Base-by-base conservation (phyloP, 2,113 vertebrate genomes). In the Leuciscus idus region DNA sequence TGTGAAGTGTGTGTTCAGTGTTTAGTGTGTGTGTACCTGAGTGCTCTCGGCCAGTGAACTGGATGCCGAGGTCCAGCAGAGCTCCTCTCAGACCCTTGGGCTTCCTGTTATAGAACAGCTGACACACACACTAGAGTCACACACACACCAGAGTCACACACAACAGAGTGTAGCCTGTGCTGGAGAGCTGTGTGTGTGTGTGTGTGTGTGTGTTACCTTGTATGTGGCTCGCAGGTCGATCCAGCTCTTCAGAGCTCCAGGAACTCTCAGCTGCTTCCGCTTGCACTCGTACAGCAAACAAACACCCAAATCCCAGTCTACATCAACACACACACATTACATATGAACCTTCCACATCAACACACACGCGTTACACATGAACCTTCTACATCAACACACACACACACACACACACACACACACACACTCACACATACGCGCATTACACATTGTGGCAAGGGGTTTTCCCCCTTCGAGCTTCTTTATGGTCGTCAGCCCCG, bases 261-360 rank as follows among this genome's bases (percentile, higher is more conserved):
- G 97, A 91, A 97, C 98, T 84, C 90, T 86, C 74, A 99, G 93
- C 91, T 98, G 98, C 92, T 99, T 99, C 86, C 98, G 95, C 92
- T 95, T 97, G 91, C 98, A 99, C 84, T 99, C 98, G 1, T 97
- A 98, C 61, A 96, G 96, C 91, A 99, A 92, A 92, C 98, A 99
- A 87, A 99, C 95, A 0, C 97, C 97, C 66, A 99, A 94, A 94
- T 99, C 98, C 98, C 98, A 99, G 88, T 99, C 98, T 99, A 68
- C 28, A 52, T 50, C 50, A 52, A 83, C 50, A 72, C 36, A 73
- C 33, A 59, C 26, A 57, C 43, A 46, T 36, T 4, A 33, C 33
- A 33, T 3, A 33, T 33, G 33, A 33, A 33, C 33, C 33, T 33
- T 33, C 33, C 3, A 4, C 33, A 33, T 33, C 33, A 17, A 80